A percentile compares a stretch with the other conserved stretches of the same genome.
Conservation (phyloP, 2,113 vertebrate species). For the Cyrtonyx montezumae region DNA sequence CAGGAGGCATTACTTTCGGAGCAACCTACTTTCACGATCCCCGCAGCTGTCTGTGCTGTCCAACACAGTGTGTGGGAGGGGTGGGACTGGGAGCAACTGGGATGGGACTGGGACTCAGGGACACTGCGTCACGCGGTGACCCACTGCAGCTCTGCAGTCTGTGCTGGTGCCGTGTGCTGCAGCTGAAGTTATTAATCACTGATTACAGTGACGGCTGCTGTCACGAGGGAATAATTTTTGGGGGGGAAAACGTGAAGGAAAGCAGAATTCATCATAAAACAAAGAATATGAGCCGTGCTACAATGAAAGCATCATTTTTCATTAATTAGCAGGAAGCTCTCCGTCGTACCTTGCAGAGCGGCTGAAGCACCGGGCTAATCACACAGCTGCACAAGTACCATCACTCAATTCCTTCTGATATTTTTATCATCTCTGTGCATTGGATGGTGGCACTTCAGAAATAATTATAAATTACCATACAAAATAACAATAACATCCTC, state of each 20-base stretch:
- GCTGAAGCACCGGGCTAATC: not conserved
- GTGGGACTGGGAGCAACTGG: not conserved
- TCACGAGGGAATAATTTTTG: not conserved
- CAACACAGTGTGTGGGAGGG: fast-evolving
- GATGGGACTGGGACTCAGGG: not conserved
- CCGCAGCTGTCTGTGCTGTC: fast-evolving
- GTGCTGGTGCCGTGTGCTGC: not conserved
- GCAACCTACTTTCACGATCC: not conserved
- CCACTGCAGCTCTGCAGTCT: not conserved
- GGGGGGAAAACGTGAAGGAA: not conserved
- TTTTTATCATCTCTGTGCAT: not conserved
- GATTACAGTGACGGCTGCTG: not conserved
- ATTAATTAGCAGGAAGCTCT: not conserved
- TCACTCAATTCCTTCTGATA: not conserved
- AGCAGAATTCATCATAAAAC: not conserved
- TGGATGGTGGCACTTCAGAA: not conserved
- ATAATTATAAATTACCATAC: not conserved
- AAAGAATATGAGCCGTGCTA: not conserved
- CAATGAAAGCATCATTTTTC: not conserved
- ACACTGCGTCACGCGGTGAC: not conserved
- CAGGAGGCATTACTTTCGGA: not conserved
- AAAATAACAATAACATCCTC: not conserved
- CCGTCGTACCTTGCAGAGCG: not conserved
- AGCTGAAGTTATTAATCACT: not conserved
- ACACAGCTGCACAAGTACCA: not conserved